Evolutionary conservation across 2,797 vertebrate species (phyloP), one percentile per base, ranked within the genome.

Genomic region (Aeoliscus strigatus): DNA sequence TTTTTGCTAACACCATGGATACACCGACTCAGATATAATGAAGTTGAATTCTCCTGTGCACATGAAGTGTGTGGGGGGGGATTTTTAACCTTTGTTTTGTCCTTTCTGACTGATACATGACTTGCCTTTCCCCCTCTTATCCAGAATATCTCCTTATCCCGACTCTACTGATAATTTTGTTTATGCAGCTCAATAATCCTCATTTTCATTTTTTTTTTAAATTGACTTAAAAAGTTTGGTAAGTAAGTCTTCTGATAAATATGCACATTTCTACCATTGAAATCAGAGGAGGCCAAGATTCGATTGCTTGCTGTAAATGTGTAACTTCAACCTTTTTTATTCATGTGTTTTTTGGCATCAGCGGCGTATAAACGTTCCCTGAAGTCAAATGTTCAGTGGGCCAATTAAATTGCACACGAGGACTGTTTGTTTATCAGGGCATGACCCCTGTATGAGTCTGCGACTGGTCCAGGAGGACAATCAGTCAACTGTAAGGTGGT

Each of bases 321-420:
- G 2, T 38, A 26, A 56, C 40, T 47, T 43, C 52, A 71, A 74
- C 73, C 70, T 69, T 65, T 69, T 65, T 68, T 45, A 51, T 61
- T 66, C 39, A 41, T 61, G 60, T 52, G n/a, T 74, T 60, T 66
- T 72, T 70, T 75, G 66, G 71, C 73, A 63, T 70, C 41, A 23
- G 28, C 40, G n/a, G 61, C 73, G 69, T 66, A 6, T n/a, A 71
- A 69, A 72, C 63, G 66, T 66, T 63, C 71, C 72, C 65, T 8
- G 50, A 60, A 79, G 73, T 76, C 48, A 63, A 73, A 81, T 50
- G 66, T 39, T 65, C 72, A 72, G 49, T 14, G 43, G 63, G 66
- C 77, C 77, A 81, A 83, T 80, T 78, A 85, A 79, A 79, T 54
- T 53, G 48, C 53, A 59, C 63, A 23, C 61, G 62, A 68, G 65